Base-by-base conservation (phyloP, 2,797 vertebrate species). In the Hozukius guyotensis region DNA sequence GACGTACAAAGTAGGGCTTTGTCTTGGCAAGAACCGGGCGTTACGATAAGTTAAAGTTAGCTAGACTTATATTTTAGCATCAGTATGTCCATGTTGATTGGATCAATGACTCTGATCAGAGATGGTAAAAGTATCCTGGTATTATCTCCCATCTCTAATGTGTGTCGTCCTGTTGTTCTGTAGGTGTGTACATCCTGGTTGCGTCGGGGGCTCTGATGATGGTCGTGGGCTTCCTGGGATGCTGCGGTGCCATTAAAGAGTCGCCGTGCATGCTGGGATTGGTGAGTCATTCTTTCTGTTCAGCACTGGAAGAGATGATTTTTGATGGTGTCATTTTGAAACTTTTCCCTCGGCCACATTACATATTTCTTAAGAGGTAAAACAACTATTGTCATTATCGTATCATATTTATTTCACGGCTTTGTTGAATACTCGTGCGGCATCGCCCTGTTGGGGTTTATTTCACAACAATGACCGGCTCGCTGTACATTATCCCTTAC, bases 161-260 rank as follows among this genome's bases (percentile, higher is more conserved):
- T 69, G 18, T 67, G 13, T 77, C 56, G 12, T 38, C 10, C 38
- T 1, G 22, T 38, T 55, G n/a, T 34, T 12, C 65, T 14, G 49
- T 32, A 99, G 98, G 98, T 14, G 97, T 99, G 63, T 99, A 99
- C 90, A 96, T 99, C 88, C 95, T 99, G 72, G 96, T 98, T 29
- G 97, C 96, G 34, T 97, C 97, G 0, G 98, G 98, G 0, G 97
- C 97, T 16, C 94, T 99, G 81, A 99, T 99, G 96, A 99, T 98
- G 98, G 86, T 99, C 8, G 97, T 99, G 61, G 98, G 98, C 5
- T 99, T 99, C 94, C 95, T 99, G 72, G 98, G 98, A 75, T 99
- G 98, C 91, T 99, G 97, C 71, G 98, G 98, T 5, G 98, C 98
- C 0, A 95, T 99, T 64, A 97, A 96, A 78, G 98, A 99, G 87